phyloP scores from a whole-genome alignment of 2,888 invertebrate species.

The Conchocele bisecta region DNA sequence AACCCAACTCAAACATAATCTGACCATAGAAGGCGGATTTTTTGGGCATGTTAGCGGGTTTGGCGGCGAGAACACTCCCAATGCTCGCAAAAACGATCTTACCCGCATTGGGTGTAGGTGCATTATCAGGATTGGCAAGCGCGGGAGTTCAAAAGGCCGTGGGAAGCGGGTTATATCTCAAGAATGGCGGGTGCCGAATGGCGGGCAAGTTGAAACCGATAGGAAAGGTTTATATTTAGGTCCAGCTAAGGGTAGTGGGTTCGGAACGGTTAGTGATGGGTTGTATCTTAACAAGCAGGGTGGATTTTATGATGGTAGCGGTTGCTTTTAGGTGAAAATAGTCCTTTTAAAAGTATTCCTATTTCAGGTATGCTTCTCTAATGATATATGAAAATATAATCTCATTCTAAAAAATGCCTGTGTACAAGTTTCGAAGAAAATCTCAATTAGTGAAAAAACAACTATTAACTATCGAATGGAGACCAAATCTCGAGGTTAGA shows the following conservation, averaged over 20 bases:
- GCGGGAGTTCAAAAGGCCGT: constrained; percentile 24
- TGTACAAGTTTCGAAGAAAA: background rate
- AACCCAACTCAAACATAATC: constrained; percentile 28
- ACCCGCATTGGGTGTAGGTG: constrained; percentile 33
- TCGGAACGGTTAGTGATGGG: constrained; percentile 37
- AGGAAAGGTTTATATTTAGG: constrained; percentile 45
- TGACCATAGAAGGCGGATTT: constrained; percentile 39
- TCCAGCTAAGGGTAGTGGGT: constrained; percentile 13
- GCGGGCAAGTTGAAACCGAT: constrained; percentile 45
- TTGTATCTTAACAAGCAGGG: constrained; percentile 37
- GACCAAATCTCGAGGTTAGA: background rate
- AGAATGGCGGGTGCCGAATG: constrained; percentile 43
- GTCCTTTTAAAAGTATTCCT: constrained; percentile 38
- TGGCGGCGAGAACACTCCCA: constrained; percentile 27
- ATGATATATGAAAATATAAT: background rate
- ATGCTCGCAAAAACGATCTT: constrained; percentile 28
- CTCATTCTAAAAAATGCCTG: background rate
- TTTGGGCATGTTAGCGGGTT: constrained; percentile 13
- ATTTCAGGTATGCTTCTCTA: constrained; percentile 25
- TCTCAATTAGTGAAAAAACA: background rate
- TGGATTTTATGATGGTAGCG: constrained; percentile 24
- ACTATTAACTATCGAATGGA: background rate
- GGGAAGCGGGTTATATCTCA: constrained; percentile 29
- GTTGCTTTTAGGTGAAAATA: constrained; percentile 21
- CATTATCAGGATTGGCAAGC: constrained; percentile 37